A percentile compares a stretch with the other conserved stretches of the same genome.
phyloP scores from a whole-genome alignment of 2,113 vertebrate genomes.

The Barbus barbus region DNA sequence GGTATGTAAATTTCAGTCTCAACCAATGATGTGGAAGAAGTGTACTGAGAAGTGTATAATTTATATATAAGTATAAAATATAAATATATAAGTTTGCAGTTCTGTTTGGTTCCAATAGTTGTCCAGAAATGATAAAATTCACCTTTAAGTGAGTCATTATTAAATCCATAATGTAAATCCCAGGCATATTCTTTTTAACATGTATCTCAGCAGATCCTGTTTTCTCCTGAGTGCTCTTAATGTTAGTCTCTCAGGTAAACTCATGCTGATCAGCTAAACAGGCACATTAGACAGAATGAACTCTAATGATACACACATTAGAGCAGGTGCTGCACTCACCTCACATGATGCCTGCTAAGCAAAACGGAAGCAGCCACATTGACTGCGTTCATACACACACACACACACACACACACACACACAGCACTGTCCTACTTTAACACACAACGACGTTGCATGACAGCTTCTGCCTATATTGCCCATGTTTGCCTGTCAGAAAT shows the following conservation, averaged over 20 bases:
- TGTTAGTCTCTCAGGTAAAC: constrained; percentile 27
- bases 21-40: not conserved
- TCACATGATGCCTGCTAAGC: constrained; percentile 36
- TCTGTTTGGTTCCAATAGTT: not conserved
- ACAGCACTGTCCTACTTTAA: not conserved
- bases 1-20: not conserved
- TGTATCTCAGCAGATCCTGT: too few species aligned
- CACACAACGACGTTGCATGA: not conserved
- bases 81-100: not conserved
- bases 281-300: constrained; percentile 15
- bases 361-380: not conserved
- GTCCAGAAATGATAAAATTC: not conserved
- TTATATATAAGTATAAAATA: not conserved
- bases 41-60: not conserved
- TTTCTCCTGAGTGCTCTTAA: not conserved
- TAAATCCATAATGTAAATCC: not conserved
- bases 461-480: constrained; percentile 16
- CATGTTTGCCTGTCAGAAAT: constrained; percentile 41
- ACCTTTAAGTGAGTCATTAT: not conserved
- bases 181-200: not conserved
- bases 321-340: constrained; percentile 34
- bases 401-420: not conserved
- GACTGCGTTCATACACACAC: not conserved
- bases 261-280: constrained; percentile 40
- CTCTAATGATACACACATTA: constrained; percentile 32